Conservation (phyloP, 2,797 vertebrate species). For the Anabacerthia variegaticeps region DNA sequence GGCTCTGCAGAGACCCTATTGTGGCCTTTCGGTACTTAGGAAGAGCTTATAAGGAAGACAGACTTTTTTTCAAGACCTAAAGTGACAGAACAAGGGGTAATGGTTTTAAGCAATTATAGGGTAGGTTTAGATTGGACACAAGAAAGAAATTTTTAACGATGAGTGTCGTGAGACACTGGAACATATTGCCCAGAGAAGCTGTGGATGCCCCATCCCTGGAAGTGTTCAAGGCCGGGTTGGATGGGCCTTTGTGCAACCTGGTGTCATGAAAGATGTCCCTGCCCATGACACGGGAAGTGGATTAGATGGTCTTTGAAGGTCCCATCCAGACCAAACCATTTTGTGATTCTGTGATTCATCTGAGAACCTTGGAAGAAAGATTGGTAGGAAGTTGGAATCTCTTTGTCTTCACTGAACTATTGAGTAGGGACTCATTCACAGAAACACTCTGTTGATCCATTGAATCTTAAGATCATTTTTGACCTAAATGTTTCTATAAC, state of each 20-base stretch:
- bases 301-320: background rate
- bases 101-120: background rate
- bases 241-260: background rate
- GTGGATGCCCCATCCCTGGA: background rate
- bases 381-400: background rate
- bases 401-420: background rate
- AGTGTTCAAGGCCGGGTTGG: background rate
- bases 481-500: background rate
- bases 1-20: background rate
- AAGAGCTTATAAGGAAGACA: background rate
- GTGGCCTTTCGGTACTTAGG: rapidly evolving
- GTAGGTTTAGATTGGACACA: background rate
- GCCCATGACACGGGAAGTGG: background rate
- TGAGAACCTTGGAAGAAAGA: background rate
- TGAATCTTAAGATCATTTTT: background rate
- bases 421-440: background rate
- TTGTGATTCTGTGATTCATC: background rate
- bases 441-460: background rate
- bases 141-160: background rate
- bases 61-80: background rate
- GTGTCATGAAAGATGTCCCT: background rate
- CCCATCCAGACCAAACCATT: background rate
- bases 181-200: background rate
- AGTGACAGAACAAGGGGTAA: background rate
- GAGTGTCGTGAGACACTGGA: background rate